Evolutionary conservation across 2,113 vertebrate species (phyloP).

Genomic region (Dicaeum eximium): DNA sequence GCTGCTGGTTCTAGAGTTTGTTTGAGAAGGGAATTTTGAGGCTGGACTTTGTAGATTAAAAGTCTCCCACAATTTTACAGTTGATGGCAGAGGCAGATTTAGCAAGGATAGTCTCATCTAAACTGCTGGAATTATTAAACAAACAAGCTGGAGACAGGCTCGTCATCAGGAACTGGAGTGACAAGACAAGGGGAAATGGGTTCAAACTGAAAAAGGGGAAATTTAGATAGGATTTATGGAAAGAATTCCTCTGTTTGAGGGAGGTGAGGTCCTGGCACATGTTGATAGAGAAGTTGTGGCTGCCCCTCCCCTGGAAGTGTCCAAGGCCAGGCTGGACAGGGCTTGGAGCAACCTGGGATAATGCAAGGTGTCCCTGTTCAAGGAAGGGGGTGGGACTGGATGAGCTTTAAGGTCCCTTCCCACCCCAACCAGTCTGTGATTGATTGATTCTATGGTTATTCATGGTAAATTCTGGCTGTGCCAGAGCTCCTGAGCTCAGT

Average conservation of each 20-base stretch:
- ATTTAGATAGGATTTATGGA: neutral
- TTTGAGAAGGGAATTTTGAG: neutral
- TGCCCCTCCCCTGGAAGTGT: neutral
- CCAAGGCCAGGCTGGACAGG: neutral
- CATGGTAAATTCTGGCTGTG: neutral
- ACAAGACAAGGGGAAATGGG: neutral
- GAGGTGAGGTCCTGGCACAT: rapidly evolving
- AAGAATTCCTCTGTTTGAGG: neutral
- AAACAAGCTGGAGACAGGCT: no score
- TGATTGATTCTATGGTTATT: neutral
- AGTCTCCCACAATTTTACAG: neutral
- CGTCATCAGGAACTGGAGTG: neutral
- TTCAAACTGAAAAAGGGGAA: neutral
- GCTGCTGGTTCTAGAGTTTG: neutral
- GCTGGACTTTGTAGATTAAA: neutral
- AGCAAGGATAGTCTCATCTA: no score
- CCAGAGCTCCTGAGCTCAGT: neutral
- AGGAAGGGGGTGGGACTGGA: neutral
- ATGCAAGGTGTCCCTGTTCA: neutral
- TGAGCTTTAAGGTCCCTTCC: neutral
- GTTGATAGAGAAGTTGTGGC: neutral
- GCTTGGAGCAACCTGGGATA: neutral
- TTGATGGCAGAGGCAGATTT: neutral
- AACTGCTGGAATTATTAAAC: neutral
- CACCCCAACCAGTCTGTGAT: no score